Conservation (phyloP, 2,113 vertebrate genomes). For the human (Homo sapiens) region GRCh38 chrX:11889001-11889500, state of each 20-base stretch:
- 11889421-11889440: not conserved
- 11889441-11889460: not conserved
- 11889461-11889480: not conserved
- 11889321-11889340: not conserved
- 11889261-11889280: not conserved
- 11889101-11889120: not conserved
- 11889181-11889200: slow-evolving; percentile 15
- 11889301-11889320: not conserved
- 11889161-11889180: not conserved
- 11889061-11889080: not conserved
- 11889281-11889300: not conserved
- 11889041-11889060: not conserved
- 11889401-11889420: not conserved
- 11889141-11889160: slow-evolving; percentile 26
- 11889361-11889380: not conserved
- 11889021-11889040: not conserved
- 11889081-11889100: slow-evolving; percentile 41
- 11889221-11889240: not conserved
- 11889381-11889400: not conserved
- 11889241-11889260: not conserved
- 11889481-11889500: not conserved
- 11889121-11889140: not conserved
- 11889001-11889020: not conserved
- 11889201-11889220: not conserved
- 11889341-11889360: not conserved